Evolutionary conservation across 2,113 vertebrate genomes (phyloP).

Genomic region (Catharus fuscescens): DNA sequence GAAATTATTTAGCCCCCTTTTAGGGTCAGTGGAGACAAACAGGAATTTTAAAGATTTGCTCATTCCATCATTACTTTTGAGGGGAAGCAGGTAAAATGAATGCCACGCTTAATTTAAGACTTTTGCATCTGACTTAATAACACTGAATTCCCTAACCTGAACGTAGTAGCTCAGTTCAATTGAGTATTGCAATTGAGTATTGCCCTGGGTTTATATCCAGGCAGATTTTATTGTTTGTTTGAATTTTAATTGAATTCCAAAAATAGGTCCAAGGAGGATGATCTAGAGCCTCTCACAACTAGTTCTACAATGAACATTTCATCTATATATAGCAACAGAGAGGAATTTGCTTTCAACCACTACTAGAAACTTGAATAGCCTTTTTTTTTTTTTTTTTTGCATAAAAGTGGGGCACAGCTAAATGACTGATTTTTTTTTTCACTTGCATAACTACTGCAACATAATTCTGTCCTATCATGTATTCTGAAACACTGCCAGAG

Average conservation of each 20-base stretch:
- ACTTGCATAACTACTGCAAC: neutral
- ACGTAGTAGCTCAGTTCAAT: neutral
- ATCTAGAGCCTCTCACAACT: neutral
- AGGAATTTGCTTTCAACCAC: neutral
- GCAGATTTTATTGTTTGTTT: neutral
- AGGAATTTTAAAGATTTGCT: neutral
- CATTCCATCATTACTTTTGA: neutral
- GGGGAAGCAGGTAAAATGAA: neutral
- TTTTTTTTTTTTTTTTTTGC: neutral
- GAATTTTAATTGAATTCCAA: conserved; percentile 21
- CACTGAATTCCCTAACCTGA: neutral
- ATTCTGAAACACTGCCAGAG: neutral
- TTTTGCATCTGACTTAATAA: neutral
- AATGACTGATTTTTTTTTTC: neutral
- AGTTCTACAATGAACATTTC: neutral
- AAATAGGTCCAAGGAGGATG: neutral
- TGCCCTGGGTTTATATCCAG: neutral
- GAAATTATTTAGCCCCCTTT: neutral
- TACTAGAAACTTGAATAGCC: neutral
- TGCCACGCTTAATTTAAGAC: neutral
- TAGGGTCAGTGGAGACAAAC: neutral
- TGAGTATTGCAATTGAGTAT: neutral
- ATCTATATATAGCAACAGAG: neutral
- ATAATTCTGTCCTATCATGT: neutral
- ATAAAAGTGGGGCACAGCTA: neutral